Conservation (phyloP, 2,888 invertebrate species). For the Nasonovia ribisnigri region DNA sequence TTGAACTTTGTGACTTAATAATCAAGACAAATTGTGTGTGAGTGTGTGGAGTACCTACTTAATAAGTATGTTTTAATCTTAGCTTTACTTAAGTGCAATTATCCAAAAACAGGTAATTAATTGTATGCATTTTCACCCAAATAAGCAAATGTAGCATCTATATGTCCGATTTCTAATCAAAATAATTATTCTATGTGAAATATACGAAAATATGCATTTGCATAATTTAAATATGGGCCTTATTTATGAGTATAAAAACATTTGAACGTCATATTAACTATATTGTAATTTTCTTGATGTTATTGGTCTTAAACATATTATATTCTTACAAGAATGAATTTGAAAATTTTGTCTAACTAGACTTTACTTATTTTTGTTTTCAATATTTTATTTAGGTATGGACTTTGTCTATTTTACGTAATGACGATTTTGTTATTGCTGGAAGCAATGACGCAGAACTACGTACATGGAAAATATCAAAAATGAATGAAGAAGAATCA, state of each 20-base stretch:
- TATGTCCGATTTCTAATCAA: too few species aligned
- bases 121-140: too few species aligned
- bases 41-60: too few species aligned
- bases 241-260: neutral
- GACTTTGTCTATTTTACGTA: constrained; percentile 83
- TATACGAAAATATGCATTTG: too few species aligned
- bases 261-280: neutral
- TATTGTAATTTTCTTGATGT: neutral
- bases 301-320: neutral
- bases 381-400: constrained; percentile 77
- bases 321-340: neutral
- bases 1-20: too few species aligned
- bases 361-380: neutral
- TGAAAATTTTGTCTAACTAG: neutral
- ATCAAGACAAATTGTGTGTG: too few species aligned
- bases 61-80: too few species aligned
- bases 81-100: too few species aligned
- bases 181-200: too few species aligned
- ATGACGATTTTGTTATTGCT: constrained; percentile 87
- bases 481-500: constrained; percentile 73
- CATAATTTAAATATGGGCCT: too few species aligned
- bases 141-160: too few species aligned
- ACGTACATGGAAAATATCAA: constrained; percentile 84
- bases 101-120: too few species aligned
- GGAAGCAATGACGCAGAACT: constrained; percentile 89